Evolutionary conservation across 2,888 invertebrate genomes (phyloP), one percentile per base, ranked within the genome.

Genomic region (Periphyllus acericola): DNA sequence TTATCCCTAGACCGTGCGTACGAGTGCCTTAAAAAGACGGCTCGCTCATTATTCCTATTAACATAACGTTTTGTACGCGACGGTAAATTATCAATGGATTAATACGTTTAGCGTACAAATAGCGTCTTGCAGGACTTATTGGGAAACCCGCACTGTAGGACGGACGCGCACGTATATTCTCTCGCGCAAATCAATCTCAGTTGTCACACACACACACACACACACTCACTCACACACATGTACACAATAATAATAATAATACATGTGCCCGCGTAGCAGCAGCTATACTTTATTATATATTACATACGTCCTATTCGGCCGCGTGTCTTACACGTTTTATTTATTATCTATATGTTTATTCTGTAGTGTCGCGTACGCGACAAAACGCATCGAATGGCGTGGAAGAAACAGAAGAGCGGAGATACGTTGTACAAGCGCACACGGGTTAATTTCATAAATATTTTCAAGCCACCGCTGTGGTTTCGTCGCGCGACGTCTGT

Each of bases 31-130:
- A 32, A 66, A 32, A 17, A 76, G 75, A 83, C 29, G 40, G 21
- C 29, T 21, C 40, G 52, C 25, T 17, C 25, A 82, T 82, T 82
- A 71, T 82, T 71, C 46, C 5, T 66, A 83, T 85, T 85, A 85
- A n/a, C 78, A 78, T 46, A 85, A 66, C 78, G 68, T 68, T 85
- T 68, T 85, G 76, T 52, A 76, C 76, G n/a, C 19, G 76, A 68
- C 76, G 78, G 68, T 78, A 46, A 85, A 78, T 78, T 78, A 85
- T 78, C 84, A 52, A n/a, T 17, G 68, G 78, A 85, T 85, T 85
- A 85, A 85, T 85, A 85, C 68, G 68, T 85, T 85, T 85, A 78
- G 68, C 14, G 78, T n/a, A 78, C 83, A 84, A 84, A 84, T 84
- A 84, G 66, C 68, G 84, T 85, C 46, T 85, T 68, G 68, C 29